Percentiles rank a stretch among this genome's conserved stretches.
phyloP scores from a whole-genome alignment of 2,888 invertebrate species.

The Microchrysa polita region DNA sequence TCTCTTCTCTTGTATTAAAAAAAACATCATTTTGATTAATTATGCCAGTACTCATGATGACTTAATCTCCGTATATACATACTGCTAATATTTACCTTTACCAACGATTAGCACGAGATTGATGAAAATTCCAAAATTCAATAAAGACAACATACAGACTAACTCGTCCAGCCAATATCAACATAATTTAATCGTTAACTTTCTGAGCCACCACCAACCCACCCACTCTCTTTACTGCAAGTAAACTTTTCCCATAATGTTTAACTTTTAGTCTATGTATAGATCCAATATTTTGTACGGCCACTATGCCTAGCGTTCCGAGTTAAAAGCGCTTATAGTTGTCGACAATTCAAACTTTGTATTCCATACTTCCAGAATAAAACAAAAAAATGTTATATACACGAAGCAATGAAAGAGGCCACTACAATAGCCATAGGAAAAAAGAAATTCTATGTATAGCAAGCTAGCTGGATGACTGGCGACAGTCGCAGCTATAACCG shows the following conservation, averaged over 20 bases:
- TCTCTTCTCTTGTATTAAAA: too few relatives aligned
- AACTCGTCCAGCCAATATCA: not conserved
- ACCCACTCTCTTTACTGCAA: too few relatives aligned
- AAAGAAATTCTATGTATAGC: too few relatives aligned
- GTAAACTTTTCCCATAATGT: constrained; percentile 18
- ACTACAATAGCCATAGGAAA: not conserved
- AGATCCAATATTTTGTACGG: not conserved
- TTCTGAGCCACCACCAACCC: too few relatives aligned
- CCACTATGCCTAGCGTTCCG: not conserved
- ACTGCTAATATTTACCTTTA: not conserved
- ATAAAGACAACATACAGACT: constrained; percentile 14
- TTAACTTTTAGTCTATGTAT: not conserved
- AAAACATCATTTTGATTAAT: too few relatives aligned
- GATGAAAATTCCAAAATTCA: not conserved
- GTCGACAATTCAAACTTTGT: constrained; percentile 14
- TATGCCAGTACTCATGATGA: too few relatives aligned
- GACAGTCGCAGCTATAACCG: not conserved
- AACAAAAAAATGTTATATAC: not conserved
- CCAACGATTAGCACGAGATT: not conserved
- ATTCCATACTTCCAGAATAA: not conserved
- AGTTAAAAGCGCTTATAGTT: not conserved
- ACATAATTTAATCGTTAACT: constrained; percentile 7
- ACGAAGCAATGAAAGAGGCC: not conserved
- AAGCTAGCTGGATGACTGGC: not conserved
- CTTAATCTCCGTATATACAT: too few relatives aligned